phyloP scores from a whole-genome alignment of 1,140 invertebrate species.

The Drosophila navojoa region DNA sequence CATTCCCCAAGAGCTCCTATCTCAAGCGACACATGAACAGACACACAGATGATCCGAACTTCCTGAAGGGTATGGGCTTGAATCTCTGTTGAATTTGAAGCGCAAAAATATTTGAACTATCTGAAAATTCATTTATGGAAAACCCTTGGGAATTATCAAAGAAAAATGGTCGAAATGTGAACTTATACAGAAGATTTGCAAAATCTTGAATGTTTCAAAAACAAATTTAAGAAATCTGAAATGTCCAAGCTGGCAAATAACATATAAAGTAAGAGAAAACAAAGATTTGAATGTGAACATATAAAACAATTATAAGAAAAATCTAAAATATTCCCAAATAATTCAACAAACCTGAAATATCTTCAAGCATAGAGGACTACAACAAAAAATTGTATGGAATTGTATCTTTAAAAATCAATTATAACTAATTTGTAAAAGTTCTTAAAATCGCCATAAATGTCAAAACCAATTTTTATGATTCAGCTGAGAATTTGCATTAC shows the following conservation, averaged over 20 bases:
- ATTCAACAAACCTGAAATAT: too few species aligned
- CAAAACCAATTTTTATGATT: too few species aligned
- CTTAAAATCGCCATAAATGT: too few species aligned
- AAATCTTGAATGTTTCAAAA: background rate
- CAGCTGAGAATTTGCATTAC: too few species aligned
- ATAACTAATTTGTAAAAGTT: too few species aligned
- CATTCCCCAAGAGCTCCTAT: conserved; percentile 4
- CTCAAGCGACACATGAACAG: conserved; percentile 30
- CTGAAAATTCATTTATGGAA: too few species aligned
- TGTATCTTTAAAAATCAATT: too few species aligned
- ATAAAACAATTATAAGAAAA: background rate
- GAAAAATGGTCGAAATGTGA: background rate
- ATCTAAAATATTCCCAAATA: background rate
- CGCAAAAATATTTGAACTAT: background rate
- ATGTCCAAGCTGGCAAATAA: too few species aligned
- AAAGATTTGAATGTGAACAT: background rate
- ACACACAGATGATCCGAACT: conserved; percentile 2
- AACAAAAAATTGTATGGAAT: too few species aligned
- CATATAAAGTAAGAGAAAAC: background rate
- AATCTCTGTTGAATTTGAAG: background rate
- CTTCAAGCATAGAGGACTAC: too few species aligned
- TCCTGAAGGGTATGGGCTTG: background rate
- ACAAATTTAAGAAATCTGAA: too few species aligned
- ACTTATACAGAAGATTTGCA: background rate
- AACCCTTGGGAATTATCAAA: background rate